Evolutionary conservation across 2,797 vertebrate genomes (phyloP).

Genomic region (Gadopsis bispinosus): DNA sequence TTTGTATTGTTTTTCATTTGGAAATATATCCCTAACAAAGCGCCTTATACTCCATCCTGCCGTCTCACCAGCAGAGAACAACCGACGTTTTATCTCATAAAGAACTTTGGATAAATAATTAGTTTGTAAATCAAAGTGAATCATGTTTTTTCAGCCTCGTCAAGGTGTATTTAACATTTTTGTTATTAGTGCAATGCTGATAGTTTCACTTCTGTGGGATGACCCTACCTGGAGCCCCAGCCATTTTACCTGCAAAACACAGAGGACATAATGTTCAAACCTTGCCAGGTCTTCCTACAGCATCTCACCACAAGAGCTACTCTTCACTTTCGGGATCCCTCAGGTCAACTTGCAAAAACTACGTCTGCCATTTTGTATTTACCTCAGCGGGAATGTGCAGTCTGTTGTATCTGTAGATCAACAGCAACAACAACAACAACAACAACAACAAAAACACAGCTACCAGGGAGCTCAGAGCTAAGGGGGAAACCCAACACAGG

Average conservation of each 20-base stretch:
- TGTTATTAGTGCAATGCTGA: constrained; percentile 48
- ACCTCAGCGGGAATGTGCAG: constrained; percentile 75
- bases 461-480: constrained; percentile 58
- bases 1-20: constrained; percentile 24
- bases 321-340: constrained; percentile 72
- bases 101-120: constrained; percentile 57
- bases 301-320: constrained; percentile 51
- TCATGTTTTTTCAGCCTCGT: constrained; percentile 36
- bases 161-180: constrained; percentile 54
- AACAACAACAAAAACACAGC: constrained; percentile 41
- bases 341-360: constrained; percentile 80
- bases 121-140: constrained; percentile 52
- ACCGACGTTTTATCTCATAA: constrained; percentile 52
- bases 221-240: constrained; percentile 36
- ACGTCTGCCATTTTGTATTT: constrained; percentile 75
- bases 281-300: constrained; percentile 76
- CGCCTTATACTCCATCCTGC: constrained; percentile 76
- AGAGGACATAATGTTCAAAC: constrained; percentile 48
- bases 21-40: constrained; percentile 69
- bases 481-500: constrained; percentile 63
- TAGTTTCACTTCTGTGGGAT: constrained; percentile 40
- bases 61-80: constrained; percentile 69
- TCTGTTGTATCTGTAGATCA: constrained; percentile 54
- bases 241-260: constrained; percentile 61
- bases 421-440: constrained; percentile 34